These are phyloP conservation scores for Mimas tiliae DNA, from an alignment of 2,888 invertebrate genomes.

Conservation along the genomic window DNA sequence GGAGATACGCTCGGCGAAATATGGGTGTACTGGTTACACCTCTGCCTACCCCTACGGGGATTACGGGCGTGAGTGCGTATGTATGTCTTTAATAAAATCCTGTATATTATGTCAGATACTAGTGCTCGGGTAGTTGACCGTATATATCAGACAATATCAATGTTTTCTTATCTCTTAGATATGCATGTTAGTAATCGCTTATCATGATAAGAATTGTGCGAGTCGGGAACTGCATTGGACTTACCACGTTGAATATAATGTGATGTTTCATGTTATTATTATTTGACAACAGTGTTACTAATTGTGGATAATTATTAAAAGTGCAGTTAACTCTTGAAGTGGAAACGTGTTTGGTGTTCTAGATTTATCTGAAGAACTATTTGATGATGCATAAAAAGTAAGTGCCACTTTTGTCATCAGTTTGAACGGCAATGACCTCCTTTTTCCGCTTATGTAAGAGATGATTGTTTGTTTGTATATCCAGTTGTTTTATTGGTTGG, in stretches of 20 bases:
- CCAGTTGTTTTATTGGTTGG: neutral
- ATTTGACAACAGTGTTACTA: neutral
- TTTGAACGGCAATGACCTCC: neutral
- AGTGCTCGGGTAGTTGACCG: neutral
- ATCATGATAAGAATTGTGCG: slow-evolving; percentile 26
- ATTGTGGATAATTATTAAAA: neutral
- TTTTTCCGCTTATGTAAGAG: slow-evolving; percentile 10
- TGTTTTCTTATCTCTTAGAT: slow-evolving; percentile 15
- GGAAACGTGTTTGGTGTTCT: neutral
- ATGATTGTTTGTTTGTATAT: neutral
- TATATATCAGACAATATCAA: neutral
- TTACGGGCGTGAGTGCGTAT: no score
- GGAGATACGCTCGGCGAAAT: no score
- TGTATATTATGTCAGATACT: no score
- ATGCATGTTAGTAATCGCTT: slow-evolving; percentile 23
- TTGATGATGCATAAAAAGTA: slow-evolving; percentile 43
- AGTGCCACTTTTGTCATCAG: slow-evolving; percentile 31
- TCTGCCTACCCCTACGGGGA: no score
- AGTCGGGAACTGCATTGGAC: slow-evolving; percentile 12
- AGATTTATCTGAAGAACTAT: neutral
- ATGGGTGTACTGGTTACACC: no score
- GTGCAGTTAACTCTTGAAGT: neutral
- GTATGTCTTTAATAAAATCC: no score
- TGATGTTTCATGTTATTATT: neutral
- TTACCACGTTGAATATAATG: neutral